Evolutionary conservation across 92 coral and sea anemone genomes (phyloP).

Genomic region (Pocillopora meandrina): DNA sequence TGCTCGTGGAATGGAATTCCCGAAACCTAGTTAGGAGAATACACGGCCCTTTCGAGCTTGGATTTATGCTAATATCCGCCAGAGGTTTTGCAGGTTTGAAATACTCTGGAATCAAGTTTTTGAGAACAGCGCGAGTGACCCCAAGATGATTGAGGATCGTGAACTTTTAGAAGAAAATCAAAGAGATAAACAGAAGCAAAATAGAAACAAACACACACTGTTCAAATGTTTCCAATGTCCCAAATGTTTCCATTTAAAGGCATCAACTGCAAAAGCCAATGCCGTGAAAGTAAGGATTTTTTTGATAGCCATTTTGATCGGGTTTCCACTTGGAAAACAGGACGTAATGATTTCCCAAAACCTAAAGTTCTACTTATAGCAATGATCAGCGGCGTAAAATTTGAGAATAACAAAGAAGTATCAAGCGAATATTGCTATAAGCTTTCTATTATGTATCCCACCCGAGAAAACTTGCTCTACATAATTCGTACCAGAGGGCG

Average conservation of each 20-base stretch:
- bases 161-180: background rate
- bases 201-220: background rate
- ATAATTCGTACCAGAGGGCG: background rate
- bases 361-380: background rate
- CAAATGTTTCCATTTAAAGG: constrained; percentile 55
- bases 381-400: background rate
- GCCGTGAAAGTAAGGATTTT: constrained; percentile 18
- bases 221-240: constrained; percentile 26
- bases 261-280: constrained; percentile 55
- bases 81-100: too few relatives aligned
- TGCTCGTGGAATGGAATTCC: too few relatives aligned
- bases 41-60: too few relatives aligned
- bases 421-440: background rate
- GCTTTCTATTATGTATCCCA: background rate
- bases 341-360: background rate
- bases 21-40: too few relatives aligned
- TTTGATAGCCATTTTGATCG: constrained; percentile 4
- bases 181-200: background rate
- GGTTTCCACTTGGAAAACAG: background rate
- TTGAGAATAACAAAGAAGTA: background rate
- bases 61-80: too few relatives aligned
- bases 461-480: background rate
- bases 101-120: too few relatives aligned
- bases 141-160: too few relatives aligned
- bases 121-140: too few relatives aligned